Base-by-base conservation (phyloP, 2,888 invertebrate genomes). In the Mesorhabditis spiculigera region DNA sequence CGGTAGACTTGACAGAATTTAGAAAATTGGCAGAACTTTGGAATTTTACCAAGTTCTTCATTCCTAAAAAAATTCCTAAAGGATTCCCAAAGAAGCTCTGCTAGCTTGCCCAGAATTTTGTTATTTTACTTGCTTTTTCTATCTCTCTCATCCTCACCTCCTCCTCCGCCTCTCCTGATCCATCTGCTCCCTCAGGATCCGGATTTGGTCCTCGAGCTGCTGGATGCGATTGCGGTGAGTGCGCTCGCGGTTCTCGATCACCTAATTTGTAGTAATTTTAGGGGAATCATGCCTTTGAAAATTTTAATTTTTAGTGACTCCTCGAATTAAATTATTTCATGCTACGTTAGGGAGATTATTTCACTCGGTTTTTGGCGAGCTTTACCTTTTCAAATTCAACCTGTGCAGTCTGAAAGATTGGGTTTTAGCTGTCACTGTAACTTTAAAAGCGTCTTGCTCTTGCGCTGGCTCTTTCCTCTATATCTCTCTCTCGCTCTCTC, bases 231-330 rank as follows among this genome's bases (percentile, higher is more conserved):
- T 81, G 68, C 78, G 75, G 73, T 81, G 81, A 10, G 79, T 80
- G 5, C 83, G 74, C 72, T 85, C 85, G 64, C 84, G 78, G 73
- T 82, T 84, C 68, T 85, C 85, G 66, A 85, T 82, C 13, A 85
- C 81, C 61, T 50, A 50, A 50, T 13, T 50, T n/a, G 8, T 3
- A 50, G n/a, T 41, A 5, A 70, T 4, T 8, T n/a, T n/a, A n/a
- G n/a, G n/a, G n/a, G n/a, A n/a, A n/a, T n/a, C n/a, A n/a, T n/a
- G n/a, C n/a, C n/a, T n/a, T n/a, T n/a, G n/a, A n/a, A n/a, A n/a
- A n/a, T n/a, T n/a, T n/a, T n/a, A n/a, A n/a, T n/a, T 50, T 6
- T 50, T 16, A 58, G 16, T 16, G 5, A 45, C 45, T 3, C 41
- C 3, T 2, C 8, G 13, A 65, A 8, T 8, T 6, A 4, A n/a